Evolutionary conservation across 2,888 invertebrate genomes (phyloP), one percentile per base, ranked within the genome.

Genomic region (Disparrhopalites patrizii): DNA sequence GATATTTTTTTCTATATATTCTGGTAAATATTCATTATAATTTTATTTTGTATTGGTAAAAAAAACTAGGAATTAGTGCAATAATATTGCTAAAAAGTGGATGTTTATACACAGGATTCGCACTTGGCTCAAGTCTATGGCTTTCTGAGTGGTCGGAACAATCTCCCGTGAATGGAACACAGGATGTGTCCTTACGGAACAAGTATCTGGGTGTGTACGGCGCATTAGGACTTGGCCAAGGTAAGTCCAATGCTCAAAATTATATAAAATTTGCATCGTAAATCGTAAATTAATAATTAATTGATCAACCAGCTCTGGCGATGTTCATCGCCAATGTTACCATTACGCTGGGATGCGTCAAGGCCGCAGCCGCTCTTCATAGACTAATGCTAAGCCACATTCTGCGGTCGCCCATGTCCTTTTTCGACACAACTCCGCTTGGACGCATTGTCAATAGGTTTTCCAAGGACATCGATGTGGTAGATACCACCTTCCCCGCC

Each of bases 181-280:
- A 38, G 15, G 81, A 88, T 76, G 83, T 81, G 1, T 77, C 78
- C 1, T 82, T 82, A 73, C 82, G 90, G 68, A 88, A 93, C 77
- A 83, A 90, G 81, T 93, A 92, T 78, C 84, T 94, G 67, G 90
- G 91, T 60, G 90, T 93, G n/a, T 94, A 93, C 79, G 93, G 91
- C 69, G 90, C 87, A 25, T 85, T 94, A 68, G 94, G 93, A 70
- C 81, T 89, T 72, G 91, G 89, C 66, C 93, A 93, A 87, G 91
- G 93, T 93, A 85, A 83, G 86, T 40, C 64, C 60, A 68, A 64
- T 69, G 68, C 69, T 79, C 5, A 15, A 18, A 15, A 43, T 43
- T 5, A 18, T 15, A 43, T 10, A 5, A 43, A 5, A 5, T 5
- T 43, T 43, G 43, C n/a, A 5, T 36, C 15, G 36, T 15, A 36